Evolutionary conservation across 2,797 vertebrate genomes (phyloP).

Genomic region (Harpagifer antarcticus): DNA sequence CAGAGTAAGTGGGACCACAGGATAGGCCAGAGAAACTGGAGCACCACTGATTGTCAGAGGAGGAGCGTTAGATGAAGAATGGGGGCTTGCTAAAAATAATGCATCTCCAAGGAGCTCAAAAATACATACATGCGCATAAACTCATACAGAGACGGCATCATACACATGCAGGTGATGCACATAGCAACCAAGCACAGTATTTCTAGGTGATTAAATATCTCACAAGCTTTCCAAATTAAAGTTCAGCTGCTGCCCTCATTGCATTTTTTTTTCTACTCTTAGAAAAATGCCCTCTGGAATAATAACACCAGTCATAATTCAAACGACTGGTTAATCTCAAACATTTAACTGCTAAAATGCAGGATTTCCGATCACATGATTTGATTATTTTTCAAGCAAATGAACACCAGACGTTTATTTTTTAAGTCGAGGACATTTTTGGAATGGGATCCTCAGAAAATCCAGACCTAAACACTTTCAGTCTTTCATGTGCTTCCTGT

Average conservation of each 20-base stretch:
- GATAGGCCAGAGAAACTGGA: conserved; percentile 86
- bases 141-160: conserved; percentile 33
- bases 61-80: conserved; percentile 75
- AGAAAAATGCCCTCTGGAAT: conserved; percentile 3
- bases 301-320: not conserved
- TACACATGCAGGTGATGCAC: conserved; percentile 25
- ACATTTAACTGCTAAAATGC: conserved; percentile 18
- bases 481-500: conserved; percentile 51
- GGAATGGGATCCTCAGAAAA: conserved; percentile 23
- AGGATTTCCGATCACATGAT: conserved; percentile 23
- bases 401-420: conserved; percentile 22
- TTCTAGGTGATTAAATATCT: conserved; percentile 4
- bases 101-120: conserved; percentile 86
- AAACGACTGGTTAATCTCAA: conserved; percentile 23
- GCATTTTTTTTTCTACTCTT: conserved; percentile 4
- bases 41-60: conserved; percentile 83
- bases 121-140: conserved; percentile 77
- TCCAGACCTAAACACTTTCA: not conserved
- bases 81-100: conserved; percentile 88
- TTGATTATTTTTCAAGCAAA: conserved; percentile 11
- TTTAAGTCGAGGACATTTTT: conserved; percentile 4
- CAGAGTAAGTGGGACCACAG: conserved; percentile 77
- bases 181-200: not conserved
- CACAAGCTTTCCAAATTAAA: not conserved
- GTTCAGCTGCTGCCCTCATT: conserved; percentile 26